Percentiles rank a stretch among this genome's conserved stretches.
Evolutionary conservation across 2,797 vertebrate genomes (phyloP).

Genomic region (Sebastes umbrosus): DNA sequence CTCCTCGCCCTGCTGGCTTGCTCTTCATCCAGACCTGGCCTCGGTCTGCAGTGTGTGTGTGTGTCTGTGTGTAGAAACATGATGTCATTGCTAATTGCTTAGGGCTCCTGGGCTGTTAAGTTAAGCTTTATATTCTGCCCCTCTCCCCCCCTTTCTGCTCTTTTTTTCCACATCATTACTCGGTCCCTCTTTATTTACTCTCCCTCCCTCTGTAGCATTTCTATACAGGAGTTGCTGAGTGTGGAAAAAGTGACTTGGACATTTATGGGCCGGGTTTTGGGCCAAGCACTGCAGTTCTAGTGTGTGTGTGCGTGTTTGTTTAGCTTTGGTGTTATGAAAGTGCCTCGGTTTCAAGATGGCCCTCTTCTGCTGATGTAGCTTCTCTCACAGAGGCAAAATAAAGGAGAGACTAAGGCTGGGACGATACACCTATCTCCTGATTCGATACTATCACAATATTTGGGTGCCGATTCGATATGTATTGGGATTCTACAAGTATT

Average conservation of each 20-base stretch:
- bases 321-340: constrained; percentile 41
- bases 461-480: too few relatives aligned
- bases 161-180: constrained; percentile 28
- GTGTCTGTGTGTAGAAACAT: constrained; percentile 19
- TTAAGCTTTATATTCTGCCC: constrained; percentile 52
- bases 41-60: constrained; percentile 31
- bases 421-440: too few relatives aligned
- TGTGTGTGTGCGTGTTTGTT: constrained; percentile 51
- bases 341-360: constrained; percentile 43
- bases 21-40: constrained; percentile 39
- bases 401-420: not conserved
- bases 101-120: constrained; percentile 49
- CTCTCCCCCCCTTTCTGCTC: constrained; percentile 22
- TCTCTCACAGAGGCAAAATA: constrained; percentile 28
- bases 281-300: constrained; percentile 56
- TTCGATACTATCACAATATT: too few relatives aligned
- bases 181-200: constrained; percentile 30
- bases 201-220: constrained; percentile 45
- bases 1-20: constrained; percentile 14
- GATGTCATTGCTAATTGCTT: constrained; percentile 69
- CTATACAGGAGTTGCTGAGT: constrained; percentile 74
- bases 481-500: too few relatives aligned
- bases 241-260: constrained; percentile 77
- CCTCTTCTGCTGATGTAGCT: constrained; percentile 14
- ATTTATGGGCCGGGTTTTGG: constrained; percentile 66